These are phyloP conservation scores for Therioaphis trifolii DNA, from an alignment of 2,888 invertebrate species.

Conservation along the genomic window DNA sequence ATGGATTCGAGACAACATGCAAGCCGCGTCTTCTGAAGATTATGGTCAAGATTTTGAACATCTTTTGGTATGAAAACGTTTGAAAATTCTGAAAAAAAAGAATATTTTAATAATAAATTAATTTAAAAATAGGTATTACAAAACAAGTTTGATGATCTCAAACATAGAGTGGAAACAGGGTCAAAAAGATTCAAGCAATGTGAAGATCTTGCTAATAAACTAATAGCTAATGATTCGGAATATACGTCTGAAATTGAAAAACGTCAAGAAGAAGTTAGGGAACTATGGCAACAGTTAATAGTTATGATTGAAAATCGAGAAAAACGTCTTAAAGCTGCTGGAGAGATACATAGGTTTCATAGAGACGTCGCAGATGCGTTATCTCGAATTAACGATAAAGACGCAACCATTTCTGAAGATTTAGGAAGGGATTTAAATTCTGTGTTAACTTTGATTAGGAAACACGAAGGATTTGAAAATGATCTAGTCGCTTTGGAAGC, in stretches of 20 bases:
- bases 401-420: constrained; percentile 84
- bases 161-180: constrained; percentile 89
- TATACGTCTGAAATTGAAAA: constrained; percentile 87
- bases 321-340: constrained; percentile 89
- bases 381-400: constrained; percentile 89
- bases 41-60: constrained; percentile 96
- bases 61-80: constrained; percentile 73
- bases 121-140: constrained; percentile 76
- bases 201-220: constrained; percentile 88
- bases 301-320: constrained; percentile 88
- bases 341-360: constrained; percentile 97
- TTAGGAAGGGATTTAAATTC: constrained; percentile 86
- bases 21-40: constrained; percentile 89
- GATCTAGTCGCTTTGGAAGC: constrained; percentile 93
- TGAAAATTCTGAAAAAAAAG: background rate
- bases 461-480: constrained; percentile 93
- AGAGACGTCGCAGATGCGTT: constrained; percentile 92
- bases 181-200: constrained; percentile 91
- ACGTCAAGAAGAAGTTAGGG: constrained; percentile 82
- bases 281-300: constrained; percentile 88
- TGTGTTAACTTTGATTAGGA: constrained; percentile 82
- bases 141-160: constrained; percentile 92
- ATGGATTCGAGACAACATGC: constrained; percentile 92
- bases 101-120: background rate
- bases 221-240: constrained; percentile 86